Evolutionary conservation across 2,888 invertebrate genomes (phyloP).

Genomic region (Subacronicta megacephala): DNA sequence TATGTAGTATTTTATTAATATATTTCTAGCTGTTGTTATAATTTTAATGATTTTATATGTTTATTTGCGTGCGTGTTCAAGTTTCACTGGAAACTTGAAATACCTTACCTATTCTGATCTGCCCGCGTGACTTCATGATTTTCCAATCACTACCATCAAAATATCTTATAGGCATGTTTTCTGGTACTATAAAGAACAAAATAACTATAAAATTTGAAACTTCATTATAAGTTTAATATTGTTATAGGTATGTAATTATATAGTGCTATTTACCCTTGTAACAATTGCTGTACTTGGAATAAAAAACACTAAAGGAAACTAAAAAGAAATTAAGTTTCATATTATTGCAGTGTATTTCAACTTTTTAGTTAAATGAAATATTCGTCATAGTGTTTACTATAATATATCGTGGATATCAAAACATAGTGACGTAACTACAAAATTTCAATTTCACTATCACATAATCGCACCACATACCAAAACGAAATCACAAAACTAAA

Average conservation of each 20-base stretch:
- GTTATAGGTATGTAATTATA: background rate
- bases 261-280: slow-evolving; percentile 26
- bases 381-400: background rate
- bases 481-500: slow-evolving; percentile 3
- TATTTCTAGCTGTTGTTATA: too few relatives aligned
- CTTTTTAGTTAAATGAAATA: slow-evolving; percentile 1
- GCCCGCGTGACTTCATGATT: slow-evolving; percentile 12
- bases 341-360: background rate
- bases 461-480: background rate
- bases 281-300: slow-evolving; percentile 22
- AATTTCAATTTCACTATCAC: background rate
- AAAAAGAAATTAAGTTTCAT: slow-evolving; percentile 43
- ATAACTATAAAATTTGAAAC: background rate
- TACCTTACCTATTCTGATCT: slow-evolving; percentile 14
- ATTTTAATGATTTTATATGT: too few relatives aligned
- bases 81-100: background rate
- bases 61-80: too few relatives aligned
- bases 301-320: slow-evolving; percentile 33
- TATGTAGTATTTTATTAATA: too few relatives aligned
- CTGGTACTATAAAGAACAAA: slow-evolving; percentile 25
- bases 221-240: background rate
- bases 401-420: background rate
- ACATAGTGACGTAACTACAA: background rate
- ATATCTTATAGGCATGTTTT: slow-evolving; percentile 30
- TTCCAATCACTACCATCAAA: slow-evolving; percentile 48